Percentiles rank a stretch among this genome's conserved stretches.
Conservation (phyloP, 2,888 invertebrate genomes). For the Xestia c-nigrum region DNA sequence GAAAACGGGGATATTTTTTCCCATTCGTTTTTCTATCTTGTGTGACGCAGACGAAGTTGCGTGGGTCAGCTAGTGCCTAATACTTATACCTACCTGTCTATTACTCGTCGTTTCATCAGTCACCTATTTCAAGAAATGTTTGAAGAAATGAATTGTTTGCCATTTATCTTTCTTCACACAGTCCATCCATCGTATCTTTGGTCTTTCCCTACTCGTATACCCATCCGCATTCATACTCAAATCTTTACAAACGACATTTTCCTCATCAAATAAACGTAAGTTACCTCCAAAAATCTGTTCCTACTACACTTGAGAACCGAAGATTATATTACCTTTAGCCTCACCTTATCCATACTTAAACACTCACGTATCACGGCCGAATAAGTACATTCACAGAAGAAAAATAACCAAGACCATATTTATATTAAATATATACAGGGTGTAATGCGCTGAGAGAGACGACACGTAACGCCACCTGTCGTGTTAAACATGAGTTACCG, state of each 20-base stretch:
- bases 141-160: too few relatives aligned
- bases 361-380: conserved; percentile 9
- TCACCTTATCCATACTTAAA: conserved; percentile 39
- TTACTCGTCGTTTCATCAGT: too few relatives aligned
- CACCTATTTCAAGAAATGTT: too few relatives aligned
- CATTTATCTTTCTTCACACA: too few relatives aligned
- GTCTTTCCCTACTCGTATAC: too few relatives aligned
- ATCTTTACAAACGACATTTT: background rate
- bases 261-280: background rate
- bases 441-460: conserved; percentile 42
- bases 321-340: background rate
- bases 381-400: conserved; percentile 15
- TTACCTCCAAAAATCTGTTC: conserved; percentile 4
- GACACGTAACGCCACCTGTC: conserved; percentile 54
- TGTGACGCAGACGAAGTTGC: too few relatives aligned
- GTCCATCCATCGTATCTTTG: too few relatives aligned
- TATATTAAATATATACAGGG: conserved; percentile 39
- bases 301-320: background rate
- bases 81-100: too few relatives aligned
- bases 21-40: too few relatives aligned
- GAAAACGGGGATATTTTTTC: too few relatives aligned
- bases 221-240: too few relatives aligned
- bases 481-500: conserved; percentile 55
- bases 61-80: too few relatives aligned
- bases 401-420: conserved; percentile 33